A percentile compares a stretch with the other conserved stretches of the same genome.
These are phyloP conservation scores for Alfaro cultratus DNA, from an alignment of 2,797 vertebrate species.

Conservation along the genomic window DNA sequence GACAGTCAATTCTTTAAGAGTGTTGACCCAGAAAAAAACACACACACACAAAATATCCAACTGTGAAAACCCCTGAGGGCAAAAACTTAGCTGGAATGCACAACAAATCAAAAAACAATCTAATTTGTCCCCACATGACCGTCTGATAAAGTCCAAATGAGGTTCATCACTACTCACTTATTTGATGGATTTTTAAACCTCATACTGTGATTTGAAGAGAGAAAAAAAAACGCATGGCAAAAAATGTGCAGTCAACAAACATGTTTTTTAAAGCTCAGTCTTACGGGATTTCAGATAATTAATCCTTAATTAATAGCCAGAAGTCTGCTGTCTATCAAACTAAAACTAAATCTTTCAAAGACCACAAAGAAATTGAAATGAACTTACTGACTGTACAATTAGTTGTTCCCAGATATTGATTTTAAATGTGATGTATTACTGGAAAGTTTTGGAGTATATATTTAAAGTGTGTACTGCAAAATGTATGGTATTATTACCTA, in stretches of 20 bases:
- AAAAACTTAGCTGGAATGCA: constrained; percentile 47
- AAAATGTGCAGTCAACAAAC: constrained; percentile 35
- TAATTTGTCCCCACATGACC: constrained; percentile 61
- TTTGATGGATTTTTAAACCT: constrained; percentile 50
- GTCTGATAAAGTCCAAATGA: constrained; percentile 49
- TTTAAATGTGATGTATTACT: background rate
- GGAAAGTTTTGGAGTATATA: background rate
- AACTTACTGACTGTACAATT: background rate
- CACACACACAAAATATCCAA: background rate
- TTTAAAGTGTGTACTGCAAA: background rate
- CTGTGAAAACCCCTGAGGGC: constrained; percentile 39
- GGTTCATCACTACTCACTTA: constrained; percentile 45
- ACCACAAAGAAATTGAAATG: background rate
- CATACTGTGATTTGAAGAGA: constrained; percentile 36
- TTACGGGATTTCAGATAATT: constrained; percentile 46
- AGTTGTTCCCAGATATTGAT: background rate
- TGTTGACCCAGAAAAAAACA: constrained; percentile 49
- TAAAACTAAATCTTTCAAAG: constrained; percentile 24
- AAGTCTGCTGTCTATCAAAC: constrained; percentile 24
- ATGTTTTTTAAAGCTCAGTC: constrained; percentile 38
- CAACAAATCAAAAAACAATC: constrained; percentile 54
- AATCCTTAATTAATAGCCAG: constrained; percentile 59
- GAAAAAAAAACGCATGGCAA: constrained; percentile 45
- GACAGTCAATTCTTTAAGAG: constrained; percentile 20
- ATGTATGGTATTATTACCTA: too few species aligned